Base-by-base conservation (phyloP, 2,113 vertebrate genomes). In the Chauna torquata region DNA sequence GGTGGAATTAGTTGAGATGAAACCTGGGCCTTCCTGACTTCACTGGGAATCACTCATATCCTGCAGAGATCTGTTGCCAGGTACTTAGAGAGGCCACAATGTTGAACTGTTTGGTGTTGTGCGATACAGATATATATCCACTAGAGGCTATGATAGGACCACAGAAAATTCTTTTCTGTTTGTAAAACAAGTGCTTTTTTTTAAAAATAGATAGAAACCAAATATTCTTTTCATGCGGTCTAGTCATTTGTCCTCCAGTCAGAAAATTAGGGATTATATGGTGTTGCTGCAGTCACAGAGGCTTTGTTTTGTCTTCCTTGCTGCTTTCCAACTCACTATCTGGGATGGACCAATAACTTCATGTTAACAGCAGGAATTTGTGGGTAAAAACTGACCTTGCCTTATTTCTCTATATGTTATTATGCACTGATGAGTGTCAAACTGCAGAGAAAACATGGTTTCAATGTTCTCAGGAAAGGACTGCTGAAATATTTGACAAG, bases 401-500 rank as follows among this genome's bases (percentile, higher is more conserved):
- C 11, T 42, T 80, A 54, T 66, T 70, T 92, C 42, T 77, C 27
- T 13, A 0, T 50, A 34, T 32, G 42, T 80, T 80, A 24, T 8
- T 38, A 7, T 9, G 9, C 42, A 54, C 7, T 32, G 36, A 69
- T 0, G 0, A 86, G 24, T 74, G 66, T 86, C 54, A 93, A 93
- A 82, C 74, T 57, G 61, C 30, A 36, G 14, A 52, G 62, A 80
- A 95, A 81, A 77, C 50, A 65, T 0, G 0, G 22, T 62, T 62
- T 54, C n/a, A 59, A 38, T 0, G 2, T 93, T 80, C 58, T 72
- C 44, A 52, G 65, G 50, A 80, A 83, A 96, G 36, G 9, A 58
- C 30, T 91, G 62, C 49, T 96, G 84, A 95, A 94, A 66, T 92
- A 83, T 70, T 94, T 95, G 85, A 90, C 64, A 86, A 83, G 28